Base-by-base conservation (phyloP, 1,140 invertebrate genomes). In the Hylyphantes graminicola region DNA sequence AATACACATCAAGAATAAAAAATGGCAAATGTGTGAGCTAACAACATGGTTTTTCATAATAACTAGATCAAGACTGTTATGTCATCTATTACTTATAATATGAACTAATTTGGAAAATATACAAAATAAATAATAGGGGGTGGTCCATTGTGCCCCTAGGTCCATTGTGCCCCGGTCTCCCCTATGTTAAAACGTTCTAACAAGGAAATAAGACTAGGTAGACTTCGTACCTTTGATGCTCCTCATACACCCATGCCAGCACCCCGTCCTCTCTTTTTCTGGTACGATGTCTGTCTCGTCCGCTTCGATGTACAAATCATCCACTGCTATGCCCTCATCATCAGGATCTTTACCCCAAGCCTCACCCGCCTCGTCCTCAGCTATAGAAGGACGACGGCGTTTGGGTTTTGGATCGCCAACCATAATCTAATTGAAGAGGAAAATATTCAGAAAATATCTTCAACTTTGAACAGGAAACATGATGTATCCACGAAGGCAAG, bases 281-380 rank as follows among this genome's bases (percentile, higher is more conserved):
- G 85, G 85, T 7, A 85, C 59, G 12, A 85, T 81, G 50, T 85
- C 85, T 2, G 85, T 81, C 50, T 85, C 85, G 35, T 85, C 78
- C 1, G 78, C 72, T 55, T 80, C 59, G 9, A 78, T 65, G 55
- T 85, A 80, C 1, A 78, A 53, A n/a, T 85, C 84, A 13, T 85
- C 84, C 7, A 85, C 82, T 64, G 70, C 72, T 10, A 85, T 70
- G 0, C 74, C 82, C 53, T 85, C 82, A n/a, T 85, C 82, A 17
- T 75, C 70, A 53, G 51, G 57, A 3, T 77, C 65, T n/a, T 77
- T 70, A 0, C 74, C 64, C 82, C 82, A 85, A 3, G 82, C 82
- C 12, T 76, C 74, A 6, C 74, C 74, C 0, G 75, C 13, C 48
- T 83, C 80, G 63, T 85, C 82, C n/a, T 85, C 82, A 50, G 64